These are phyloP conservation scores for Cacoxenus indagator DNA, from an alignment of 2,888 invertebrate species.

Conservation along the genomic window DNA sequence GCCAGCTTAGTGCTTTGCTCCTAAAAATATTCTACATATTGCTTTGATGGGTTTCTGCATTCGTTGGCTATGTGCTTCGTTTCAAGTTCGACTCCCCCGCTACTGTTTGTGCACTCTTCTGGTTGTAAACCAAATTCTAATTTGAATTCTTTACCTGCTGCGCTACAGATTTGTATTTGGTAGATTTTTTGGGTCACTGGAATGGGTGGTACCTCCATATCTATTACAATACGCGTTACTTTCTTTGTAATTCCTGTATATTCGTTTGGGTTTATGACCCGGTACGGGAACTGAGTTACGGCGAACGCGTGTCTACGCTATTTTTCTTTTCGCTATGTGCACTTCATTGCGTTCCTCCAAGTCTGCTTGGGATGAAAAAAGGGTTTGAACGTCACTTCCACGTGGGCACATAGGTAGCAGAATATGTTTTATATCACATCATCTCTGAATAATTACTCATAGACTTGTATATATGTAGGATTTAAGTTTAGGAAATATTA, in stretches of 20 bases:
- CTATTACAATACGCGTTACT: too few relatives aligned
- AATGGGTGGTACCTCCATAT: neutral
- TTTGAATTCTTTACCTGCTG: conserved; percentile 53
- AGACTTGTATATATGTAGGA: too few relatives aligned
- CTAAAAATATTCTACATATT: neutral
- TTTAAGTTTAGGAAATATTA: too few relatives aligned
- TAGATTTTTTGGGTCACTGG: neutral
- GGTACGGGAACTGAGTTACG: neutral
- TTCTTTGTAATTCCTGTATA: neutral
- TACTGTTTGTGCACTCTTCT: neutral
- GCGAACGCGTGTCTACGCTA: conserved; percentile 33
- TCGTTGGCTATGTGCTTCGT: neutral
- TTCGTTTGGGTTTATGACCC: conserved; percentile 1
- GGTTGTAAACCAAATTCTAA: conserved; percentile 58
- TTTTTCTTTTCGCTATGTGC: conserved; percentile 53
- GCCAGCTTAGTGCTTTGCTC: neutral
- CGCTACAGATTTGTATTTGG: neutral
- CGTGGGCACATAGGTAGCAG: too few relatives aligned
- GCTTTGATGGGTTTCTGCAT: conserved; percentile 11
- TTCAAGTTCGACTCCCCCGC: neutral
- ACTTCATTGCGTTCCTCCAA: conserved; percentile 32
- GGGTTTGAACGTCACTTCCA: too few relatives aligned
- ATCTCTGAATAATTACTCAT: too few relatives aligned
- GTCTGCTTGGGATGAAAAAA: too few relatives aligned
- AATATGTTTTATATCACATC: too few relatives aligned